Evolutionary conservation across 2,888 invertebrate genomes (phyloP).

Genomic region (Eudasyphora cyanicolor): DNA sequence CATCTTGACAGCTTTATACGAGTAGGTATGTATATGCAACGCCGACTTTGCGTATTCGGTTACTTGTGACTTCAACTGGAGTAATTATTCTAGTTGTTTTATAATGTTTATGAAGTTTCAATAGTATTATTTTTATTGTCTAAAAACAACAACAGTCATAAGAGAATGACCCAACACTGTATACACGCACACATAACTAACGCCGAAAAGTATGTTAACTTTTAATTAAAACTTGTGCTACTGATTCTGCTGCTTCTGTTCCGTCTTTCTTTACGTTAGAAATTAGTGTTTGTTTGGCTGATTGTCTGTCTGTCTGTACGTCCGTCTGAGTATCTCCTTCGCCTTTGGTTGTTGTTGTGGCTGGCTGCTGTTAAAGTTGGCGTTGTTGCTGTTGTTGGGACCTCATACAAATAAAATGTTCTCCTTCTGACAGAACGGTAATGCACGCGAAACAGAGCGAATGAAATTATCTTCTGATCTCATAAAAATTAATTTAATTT

Average conservation of each 20-base stretch:
- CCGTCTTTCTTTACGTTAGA: slow-evolving; percentile 26
- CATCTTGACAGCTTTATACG: too few species aligned
- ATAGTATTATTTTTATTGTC: too few species aligned
- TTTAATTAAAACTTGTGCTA: slow-evolving; percentile 64
- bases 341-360: not conserved
- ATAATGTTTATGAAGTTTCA: too few species aligned
- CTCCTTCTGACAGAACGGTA: not conserved
- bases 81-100: too few species aligned
- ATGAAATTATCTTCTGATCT: slow-evolving; percentile 44
- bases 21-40: too few species aligned
- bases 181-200: not conserved
- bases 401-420: not conserved
- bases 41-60: too few species aligned
- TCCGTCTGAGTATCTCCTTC: too few species aligned
- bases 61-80: too few species aligned
- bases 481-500: slow-evolving; percentile 59
- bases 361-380: not conserved
- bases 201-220: slow-evolving; percentile 62
- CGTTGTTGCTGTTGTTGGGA: not conserved
- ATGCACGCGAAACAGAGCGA: not conserved
- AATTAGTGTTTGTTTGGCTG: slow-evolving; percentile 7
- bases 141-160: not conserved
- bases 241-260: slow-evolving; percentile 21
- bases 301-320: slow-evolving; percentile 5
- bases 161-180: not conserved